Conservation (phyloP, 2,113 vertebrate genomes). For the Cebus imitator region DNA sequence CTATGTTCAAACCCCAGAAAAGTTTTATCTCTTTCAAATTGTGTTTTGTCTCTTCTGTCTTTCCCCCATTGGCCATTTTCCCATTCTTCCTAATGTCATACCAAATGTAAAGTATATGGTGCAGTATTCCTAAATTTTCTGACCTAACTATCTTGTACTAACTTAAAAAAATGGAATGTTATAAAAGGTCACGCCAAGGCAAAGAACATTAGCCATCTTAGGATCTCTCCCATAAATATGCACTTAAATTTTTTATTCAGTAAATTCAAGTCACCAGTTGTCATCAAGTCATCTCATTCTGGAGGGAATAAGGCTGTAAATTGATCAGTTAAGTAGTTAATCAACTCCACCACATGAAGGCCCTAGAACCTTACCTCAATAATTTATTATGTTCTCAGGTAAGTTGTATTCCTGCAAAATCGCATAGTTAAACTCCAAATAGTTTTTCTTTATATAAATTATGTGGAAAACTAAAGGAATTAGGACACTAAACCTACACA, state of each 20-base stretch:
- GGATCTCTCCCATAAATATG: not conserved
- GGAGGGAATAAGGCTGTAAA: not conserved
- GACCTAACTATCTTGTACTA: not conserved
- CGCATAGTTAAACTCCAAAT: not conserved
- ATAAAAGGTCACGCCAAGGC: not conserved
- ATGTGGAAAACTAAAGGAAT: conserved; percentile 16
- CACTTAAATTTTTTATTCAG: conserved; percentile 49
- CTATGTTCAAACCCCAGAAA: not conserved
- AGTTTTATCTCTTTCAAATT: not conserved
- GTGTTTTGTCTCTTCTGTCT: not conserved
- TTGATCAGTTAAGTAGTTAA: conserved; percentile 21
- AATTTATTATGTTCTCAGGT: conserved; percentile 34
- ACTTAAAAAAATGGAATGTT: not conserved
- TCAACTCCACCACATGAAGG: not conserved
- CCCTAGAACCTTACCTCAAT: not conserved
- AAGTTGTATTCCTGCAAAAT: conserved; percentile 37
- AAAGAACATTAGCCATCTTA: conserved; percentile 4
- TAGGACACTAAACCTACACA: not conserved
- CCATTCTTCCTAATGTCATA: not conserved
- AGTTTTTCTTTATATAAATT: conserved; percentile 45
- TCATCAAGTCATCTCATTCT: conserved; percentile 38
- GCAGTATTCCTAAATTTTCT: not conserved
- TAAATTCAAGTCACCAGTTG: not conserved
- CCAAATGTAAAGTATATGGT: not conserved
- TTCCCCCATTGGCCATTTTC: not conserved